Base-by-base conservation (phyloP, 1,140 invertebrate genomes). In the Whitmania pigra region DNA sequence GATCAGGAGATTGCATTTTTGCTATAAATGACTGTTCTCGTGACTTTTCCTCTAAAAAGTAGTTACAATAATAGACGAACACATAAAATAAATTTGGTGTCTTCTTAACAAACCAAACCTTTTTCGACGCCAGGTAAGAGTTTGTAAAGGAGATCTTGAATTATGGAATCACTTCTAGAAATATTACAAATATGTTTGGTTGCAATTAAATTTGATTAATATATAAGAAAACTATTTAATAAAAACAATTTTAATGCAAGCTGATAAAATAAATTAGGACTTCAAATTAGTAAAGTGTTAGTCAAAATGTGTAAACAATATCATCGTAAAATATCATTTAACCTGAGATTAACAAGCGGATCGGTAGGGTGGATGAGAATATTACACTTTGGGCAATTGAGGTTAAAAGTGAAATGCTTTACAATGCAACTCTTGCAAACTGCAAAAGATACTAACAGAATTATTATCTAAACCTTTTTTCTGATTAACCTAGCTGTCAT, bases 341-440 rank as follows among this genome's bases (percentile, higher is more conserved):
- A 78, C 77, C 76, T 76, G 53, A 77, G 75, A 67, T 77, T 74
- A 53, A 76, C 73, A 53, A 80, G 77, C 13, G 82, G 82, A 75
- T 84, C 80, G 43, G 80, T 82, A 67, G 83, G 82, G 75, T 83
- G 83, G 60, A 83, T 81, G 17, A 81, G 54, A 22, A 77, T 74
- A 27, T 80, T 75, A 76, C 82, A 83, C 31, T 77, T 79, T 13
- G 82, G 82, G 75, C 82, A 83, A 29, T 76, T 69, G 5, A 80
- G 67, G 72, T 72, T 76, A 57, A 75, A 75, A 63, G 82, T 78
- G 66, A 82, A 77, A 76, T 84, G 78, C 60, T 78, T 80, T n/a
- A 83, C 77, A 27, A 83, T 75, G 71, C 82, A 83, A 72, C 77
- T 81, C 72, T 82, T 83, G 75, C 82, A 83, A 76, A 83, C 78